Evolutionary conservation across 1,140 invertebrate species (phyloP).

Genomic region (Physella acuta): DNA sequence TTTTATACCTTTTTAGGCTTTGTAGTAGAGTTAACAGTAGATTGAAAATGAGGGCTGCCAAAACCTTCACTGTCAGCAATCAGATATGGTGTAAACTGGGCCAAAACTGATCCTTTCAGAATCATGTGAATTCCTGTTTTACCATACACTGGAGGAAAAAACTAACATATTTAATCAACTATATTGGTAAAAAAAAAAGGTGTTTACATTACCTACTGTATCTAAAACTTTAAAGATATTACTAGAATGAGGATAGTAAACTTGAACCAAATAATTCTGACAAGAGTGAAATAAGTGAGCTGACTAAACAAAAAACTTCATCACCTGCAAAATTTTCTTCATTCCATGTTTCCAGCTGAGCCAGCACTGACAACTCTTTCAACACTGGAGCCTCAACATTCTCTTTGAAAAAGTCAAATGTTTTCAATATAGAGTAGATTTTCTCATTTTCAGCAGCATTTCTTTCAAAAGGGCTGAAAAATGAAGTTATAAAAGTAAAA

Average conservation of each 20-base stretch:
- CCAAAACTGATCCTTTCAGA: constrained; percentile 50
- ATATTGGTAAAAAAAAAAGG: neutral
- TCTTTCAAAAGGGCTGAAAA: constrained; percentile 55
- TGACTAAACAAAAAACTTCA: neutral
- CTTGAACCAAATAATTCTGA: neutral
- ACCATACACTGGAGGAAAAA: constrained; percentile 50
- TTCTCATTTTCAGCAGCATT: constrained; percentile 53
- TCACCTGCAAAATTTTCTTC: constrained; percentile 50
- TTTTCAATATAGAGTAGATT: constrained; percentile 50
- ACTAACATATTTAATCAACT: neutral
- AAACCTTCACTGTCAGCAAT: neutral
- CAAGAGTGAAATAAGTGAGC: neutral
- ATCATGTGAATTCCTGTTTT: constrained; percentile 55
- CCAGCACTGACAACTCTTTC: constrained; percentile 53
- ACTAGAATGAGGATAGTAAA: too few species aligned
- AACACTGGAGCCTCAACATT: constrained; percentile 44
- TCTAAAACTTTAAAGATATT: too few species aligned
- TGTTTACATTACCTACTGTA: too few species aligned
- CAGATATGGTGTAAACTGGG: constrained; percentile 41
- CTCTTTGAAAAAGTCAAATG: constrained; percentile 46
- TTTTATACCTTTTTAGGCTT: too few species aligned
- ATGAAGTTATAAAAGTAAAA: constrained; percentile 15
- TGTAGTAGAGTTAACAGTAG: too few species aligned
- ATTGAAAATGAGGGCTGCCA: too few species aligned
- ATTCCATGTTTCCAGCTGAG: constrained; percentile 51